Evolutionary conservation across 2,113 vertebrate species (phyloP).

Genomic region (Galeopterus variegatus): DNA sequence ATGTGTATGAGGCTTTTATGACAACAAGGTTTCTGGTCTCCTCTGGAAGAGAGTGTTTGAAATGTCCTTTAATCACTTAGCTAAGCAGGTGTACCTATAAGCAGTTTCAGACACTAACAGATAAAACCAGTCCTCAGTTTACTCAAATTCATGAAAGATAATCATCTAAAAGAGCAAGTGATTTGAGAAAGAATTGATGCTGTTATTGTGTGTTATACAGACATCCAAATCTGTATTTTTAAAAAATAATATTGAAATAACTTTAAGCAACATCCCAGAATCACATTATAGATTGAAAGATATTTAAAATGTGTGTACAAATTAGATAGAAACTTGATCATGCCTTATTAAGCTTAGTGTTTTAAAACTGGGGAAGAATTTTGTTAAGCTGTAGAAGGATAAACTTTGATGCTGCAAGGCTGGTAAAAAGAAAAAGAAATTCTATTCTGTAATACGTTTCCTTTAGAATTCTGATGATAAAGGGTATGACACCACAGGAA

Average conservation of each 20-base stretch:
- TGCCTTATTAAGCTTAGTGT: neutral
- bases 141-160: neutral
- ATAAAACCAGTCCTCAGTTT: neutral
- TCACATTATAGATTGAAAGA: neutral
- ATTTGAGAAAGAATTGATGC: neutral
- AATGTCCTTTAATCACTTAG: neutral
- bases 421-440: neutral
- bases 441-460: neutral
- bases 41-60: neutral
- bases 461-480: neutral
- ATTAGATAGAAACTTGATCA: neutral
- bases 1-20: neutral
- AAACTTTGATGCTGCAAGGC: constrained; percentile 12
- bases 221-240: neutral
- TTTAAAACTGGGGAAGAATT: neutral
- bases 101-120: neutral
- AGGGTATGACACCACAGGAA: neutral
- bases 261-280: neutral
- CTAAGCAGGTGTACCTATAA: neutral
- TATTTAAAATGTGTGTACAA: neutral
- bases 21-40: neutral
- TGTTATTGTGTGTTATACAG: neutral
- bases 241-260: neutral
- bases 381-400: neutral
- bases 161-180: neutral